Base-by-base conservation (phyloP, 2,797 vertebrate species). In the Helarctos malayanus region DNA sequence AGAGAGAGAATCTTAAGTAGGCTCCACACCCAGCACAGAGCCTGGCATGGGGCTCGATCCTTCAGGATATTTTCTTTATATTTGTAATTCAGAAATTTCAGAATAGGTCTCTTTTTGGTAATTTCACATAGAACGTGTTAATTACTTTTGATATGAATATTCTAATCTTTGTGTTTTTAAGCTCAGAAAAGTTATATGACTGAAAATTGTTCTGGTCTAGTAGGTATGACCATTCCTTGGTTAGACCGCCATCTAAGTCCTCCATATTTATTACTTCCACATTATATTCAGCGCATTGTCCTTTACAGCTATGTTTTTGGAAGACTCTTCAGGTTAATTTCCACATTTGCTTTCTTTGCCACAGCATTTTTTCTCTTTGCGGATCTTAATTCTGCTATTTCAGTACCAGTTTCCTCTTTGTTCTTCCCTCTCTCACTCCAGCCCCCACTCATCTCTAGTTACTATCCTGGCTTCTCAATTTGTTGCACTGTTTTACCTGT, bases 311-410 rank as follows among this genome's bases (percentile, higher is more conserved):
- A 10, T 27, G 14, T 75, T 89, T 61, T 49, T 57, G 52, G 35
- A 84, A 89, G n/a, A 18, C 18, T 86, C 11, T 69, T 56, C 45
- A 91, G 38, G 5, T 45, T 45, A 19, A 47, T 94, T 95, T 91
- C 45, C 47, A 27, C 56, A 21, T 29, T 86, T 83, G 27, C 27
- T 95, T 65, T 54, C 47, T 45, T 84, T 61, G 18, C 11, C n/a
- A 27, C 47, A 2, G 76, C 13, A 59, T 80, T 79, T 61, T 35
- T 92, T 90, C 49, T 54, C 52, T 94, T 80, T 80, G 13, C 7
- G 27, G 88, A 76, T 88, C 91, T 93, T 56, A 80, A 75, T 89
- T 73, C 27, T 92, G 29, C 32, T 57, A 0, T 65, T 89, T 94
- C 23, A 10, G 4, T 75, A 78, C 7, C n/a, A 23, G 13, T 84